Percentiles rank a stretch among this genome's conserved stretches.
Conservation (phyloP, 2,113 vertebrate species). For the Prionailurus bengalensis region DNA sequence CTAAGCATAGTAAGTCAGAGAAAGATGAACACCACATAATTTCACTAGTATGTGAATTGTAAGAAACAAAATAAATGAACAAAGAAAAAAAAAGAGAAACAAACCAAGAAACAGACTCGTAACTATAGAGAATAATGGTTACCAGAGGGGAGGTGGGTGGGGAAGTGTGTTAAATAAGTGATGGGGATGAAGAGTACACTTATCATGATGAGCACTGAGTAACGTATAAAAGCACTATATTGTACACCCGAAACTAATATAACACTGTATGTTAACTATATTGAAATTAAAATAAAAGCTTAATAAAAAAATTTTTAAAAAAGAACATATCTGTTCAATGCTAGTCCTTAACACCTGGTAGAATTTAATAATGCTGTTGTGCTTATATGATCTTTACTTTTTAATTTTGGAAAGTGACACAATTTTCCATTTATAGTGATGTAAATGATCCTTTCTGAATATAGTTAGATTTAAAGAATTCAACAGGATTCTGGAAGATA, state of each 20-base stretch:
- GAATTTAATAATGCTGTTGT: not conserved
- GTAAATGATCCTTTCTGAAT: slow-evolving; percentile 18
- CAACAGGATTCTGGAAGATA: not conserved
- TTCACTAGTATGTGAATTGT: not conserved
- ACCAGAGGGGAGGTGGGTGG: not conserved
- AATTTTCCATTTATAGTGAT: slow-evolving; percentile 18
- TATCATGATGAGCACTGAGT: not conserved
- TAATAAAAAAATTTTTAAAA: not conserved
- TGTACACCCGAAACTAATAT: not conserved
- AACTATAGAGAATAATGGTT: not conserved
- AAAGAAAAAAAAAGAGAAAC: not conserved
- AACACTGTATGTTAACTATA: not conserved
- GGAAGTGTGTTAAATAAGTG: not conserved
- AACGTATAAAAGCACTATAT: not conserved
- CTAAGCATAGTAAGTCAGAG: not conserved
- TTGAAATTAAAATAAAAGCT: not conserved
- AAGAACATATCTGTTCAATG: not conserved
- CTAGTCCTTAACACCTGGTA: slow-evolving; percentile 13
- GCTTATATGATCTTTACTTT: slow-evolving; percentile 18
- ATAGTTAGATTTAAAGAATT: slow-evolving; percentile 41
- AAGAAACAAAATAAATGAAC: not conserved
- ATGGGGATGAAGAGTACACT: not conserved
- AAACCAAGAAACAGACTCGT: not conserved
- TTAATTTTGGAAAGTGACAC: not conserved
- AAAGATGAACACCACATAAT: not conserved